Evolutionary conservation across 2,113 vertebrate species (phyloP), one percentile per base, ranked within the genome.

Genomic region (Bambusicola thoracicus): DNA sequence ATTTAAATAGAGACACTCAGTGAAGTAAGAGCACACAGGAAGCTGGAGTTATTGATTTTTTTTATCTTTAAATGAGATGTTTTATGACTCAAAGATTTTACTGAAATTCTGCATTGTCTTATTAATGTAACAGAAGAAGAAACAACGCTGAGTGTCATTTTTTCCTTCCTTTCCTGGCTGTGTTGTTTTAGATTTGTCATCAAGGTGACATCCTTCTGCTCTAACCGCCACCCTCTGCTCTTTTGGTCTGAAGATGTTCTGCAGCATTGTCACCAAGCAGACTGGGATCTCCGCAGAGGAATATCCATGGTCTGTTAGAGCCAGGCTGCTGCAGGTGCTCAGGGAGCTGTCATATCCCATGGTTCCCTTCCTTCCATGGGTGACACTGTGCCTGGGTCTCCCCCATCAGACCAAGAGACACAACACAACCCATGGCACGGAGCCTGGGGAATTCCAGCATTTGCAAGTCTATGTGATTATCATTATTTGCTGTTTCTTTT

Each of bases 1-100:
- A 93, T 94, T 93, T 96, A 89, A 92, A 94, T 70, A 74, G 43
- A 92, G 63, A 86, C 25, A 85, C 8, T 95, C 36, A 19, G 51
- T 48, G 81, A 93, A 91, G 12, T 69, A 83, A 96, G 92, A 94
- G 11, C 29, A 67, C 32, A 91, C 11, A 84, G 18, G 66, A 92
- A 89, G 10, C 48, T 75, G 25, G 24, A 81, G 41, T 56, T 93
- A 91, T 12, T 81, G 83, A 43, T 51, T 78, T 75, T 75, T 49
- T 76, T 85, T 73, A 44, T 49, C 40, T 88, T 87, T 90, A 94
- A 96, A 92, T 74, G 22, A 89, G 13, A 19, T 78, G 53, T 83
- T 92, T 96, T 95, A 65, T 69, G 20, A 84, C 66, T 86, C 53
- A 91, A 88, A 29, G n/a, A 78, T 63, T 93, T 85, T 81, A 65